Base-by-base conservation (phyloP, 2,888 invertebrate species). In the Glyphotaelius pellucidus region DNA sequence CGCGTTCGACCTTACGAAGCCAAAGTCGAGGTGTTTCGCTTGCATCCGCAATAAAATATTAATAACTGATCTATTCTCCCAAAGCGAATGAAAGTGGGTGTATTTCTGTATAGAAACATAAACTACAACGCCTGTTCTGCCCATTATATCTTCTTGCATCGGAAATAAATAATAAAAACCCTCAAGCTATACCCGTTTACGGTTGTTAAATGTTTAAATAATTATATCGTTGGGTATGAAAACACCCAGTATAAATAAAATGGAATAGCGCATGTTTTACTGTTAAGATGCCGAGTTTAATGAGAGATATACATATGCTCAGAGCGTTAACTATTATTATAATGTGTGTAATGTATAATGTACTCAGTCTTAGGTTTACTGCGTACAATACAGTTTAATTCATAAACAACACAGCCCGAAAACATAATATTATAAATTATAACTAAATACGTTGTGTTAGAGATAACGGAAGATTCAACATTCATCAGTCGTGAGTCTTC, bases 21-120 rank as follows among this genome's bases (percentile, higher is more conserved):
- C 67, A 67, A 67, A 67, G 19, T 67, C 67, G n/a, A 67, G 25
- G 67, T 9, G 67, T 67, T 67, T 9, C 67, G 67, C 67, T n/a
- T 67, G 67, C 67, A 67, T 67, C 25, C 25, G 5, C 67, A 25
- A 67, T 67, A 67, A 67, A 67, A 67, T 67, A 67, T 67, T 67
- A 67, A 67, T 67, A 67, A 67, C 25, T 67, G n/a, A 67, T 67
- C 25, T 67, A 67, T 25, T 67, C 67, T 25, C 25, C 67, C n/a
- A 67, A 19, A 67, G 67, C 67, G 67, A 67, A 67, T 67, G 4
- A 67, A 67, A 67, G 67, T 67, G 67, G 67, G 67, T 67, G 67
- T n/a, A 67, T 67, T 67, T 67, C 67, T 67, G 67, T 67, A 67
- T 67, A n/a, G 67, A 67, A 67, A 67, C 67, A 67, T 67, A 67